Conservation (phyloP, 2,113 vertebrate genomes). For the Scalopus aquaticus region DNA sequence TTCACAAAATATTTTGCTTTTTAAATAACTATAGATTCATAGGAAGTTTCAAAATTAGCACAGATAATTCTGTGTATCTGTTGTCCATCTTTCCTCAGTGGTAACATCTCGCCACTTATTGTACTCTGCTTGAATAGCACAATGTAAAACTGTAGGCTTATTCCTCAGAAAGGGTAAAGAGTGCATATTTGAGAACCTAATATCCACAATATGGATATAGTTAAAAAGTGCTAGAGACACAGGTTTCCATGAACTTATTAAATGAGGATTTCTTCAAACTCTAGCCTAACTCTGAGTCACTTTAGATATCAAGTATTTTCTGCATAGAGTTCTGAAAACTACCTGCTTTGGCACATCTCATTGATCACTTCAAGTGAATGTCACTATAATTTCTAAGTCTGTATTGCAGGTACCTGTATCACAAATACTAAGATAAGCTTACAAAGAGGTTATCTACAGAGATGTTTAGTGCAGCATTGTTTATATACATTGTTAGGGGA, state of each 20-base stretch:
- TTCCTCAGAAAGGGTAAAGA: not conserved
- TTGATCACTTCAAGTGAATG: not conserved
- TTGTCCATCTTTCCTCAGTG: not conserved
- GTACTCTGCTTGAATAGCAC: not conserved
- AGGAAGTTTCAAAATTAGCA: not conserved
- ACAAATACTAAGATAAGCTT: not conserved
- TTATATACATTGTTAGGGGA: not conserved
- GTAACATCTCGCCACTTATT: not conserved
- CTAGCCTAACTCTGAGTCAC: not conserved
- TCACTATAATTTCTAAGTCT: slow-evolving; percentile 15
- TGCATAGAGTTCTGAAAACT: not conserved
- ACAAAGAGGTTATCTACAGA: not conserved
- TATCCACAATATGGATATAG: not conserved
- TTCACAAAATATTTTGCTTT: not conserved
- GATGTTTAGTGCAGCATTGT: not conserved
- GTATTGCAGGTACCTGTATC: not conserved
- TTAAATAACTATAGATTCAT: not conserved
- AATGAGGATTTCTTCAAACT: slow-evolving; percentile 30
- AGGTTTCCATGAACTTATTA: not conserved
- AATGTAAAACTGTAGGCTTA: not conserved
- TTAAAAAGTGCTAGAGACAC: not conserved
- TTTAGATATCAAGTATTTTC: not conserved
- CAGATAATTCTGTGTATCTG: not conserved
- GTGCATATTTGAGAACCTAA: not conserved
- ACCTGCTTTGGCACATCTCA: not conserved